These are phyloP conservation scores for Macroramphosus scolopax DNA, from an alignment of 2,797 vertebrate species.

Conservation along the genomic window DNA sequence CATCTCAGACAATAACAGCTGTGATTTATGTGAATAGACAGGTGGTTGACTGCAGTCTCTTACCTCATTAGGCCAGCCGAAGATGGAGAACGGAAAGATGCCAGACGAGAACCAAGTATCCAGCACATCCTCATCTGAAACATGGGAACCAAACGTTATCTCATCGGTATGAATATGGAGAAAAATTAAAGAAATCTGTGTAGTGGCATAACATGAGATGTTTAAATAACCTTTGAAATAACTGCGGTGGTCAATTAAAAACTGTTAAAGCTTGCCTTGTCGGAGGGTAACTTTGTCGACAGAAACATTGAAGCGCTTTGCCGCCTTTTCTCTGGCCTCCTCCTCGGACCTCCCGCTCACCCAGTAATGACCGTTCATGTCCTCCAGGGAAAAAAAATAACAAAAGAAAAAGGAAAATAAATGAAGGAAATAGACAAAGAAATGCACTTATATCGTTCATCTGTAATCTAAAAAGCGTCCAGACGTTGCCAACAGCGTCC, in stretches of 20 bases:
- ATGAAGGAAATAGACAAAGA: neutral
- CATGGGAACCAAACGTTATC: constrained; percentile 23
- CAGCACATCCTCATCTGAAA: constrained; percentile 89
- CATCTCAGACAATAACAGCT: no score
- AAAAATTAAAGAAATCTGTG: constrained; percentile 6
- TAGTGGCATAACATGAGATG: constrained; percentile 1
- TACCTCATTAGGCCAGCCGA: constrained; percentile 90
- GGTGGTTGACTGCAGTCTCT: no score
- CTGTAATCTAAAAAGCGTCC: constrained; percentile 12
- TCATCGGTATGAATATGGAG: constrained; percentile 21
- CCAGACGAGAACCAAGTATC: constrained; percentile 96
- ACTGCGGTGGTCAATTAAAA: constrained; percentile 10
- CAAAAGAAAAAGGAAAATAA: neutral
- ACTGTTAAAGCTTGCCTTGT: constrained; percentile 78
- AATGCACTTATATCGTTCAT: constrained; percentile 13
- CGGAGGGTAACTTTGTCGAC: constrained; percentile 81
- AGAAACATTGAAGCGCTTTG: constrained; percentile 82
- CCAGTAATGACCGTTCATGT: constrained; percentile 88
- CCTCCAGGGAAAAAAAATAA: constrained; percentile 66
- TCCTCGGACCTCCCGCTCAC: constrained; percentile 84
- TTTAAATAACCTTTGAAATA: constrained; percentile 21
- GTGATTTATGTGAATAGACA: no score
- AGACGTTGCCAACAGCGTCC: constrained; percentile 5
- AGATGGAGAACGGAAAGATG: constrained; percentile 91
- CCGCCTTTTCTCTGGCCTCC: constrained; percentile 84